Conservation (phyloP, 2,888 invertebrate genomes). For the Molorchus minor region DNA sequence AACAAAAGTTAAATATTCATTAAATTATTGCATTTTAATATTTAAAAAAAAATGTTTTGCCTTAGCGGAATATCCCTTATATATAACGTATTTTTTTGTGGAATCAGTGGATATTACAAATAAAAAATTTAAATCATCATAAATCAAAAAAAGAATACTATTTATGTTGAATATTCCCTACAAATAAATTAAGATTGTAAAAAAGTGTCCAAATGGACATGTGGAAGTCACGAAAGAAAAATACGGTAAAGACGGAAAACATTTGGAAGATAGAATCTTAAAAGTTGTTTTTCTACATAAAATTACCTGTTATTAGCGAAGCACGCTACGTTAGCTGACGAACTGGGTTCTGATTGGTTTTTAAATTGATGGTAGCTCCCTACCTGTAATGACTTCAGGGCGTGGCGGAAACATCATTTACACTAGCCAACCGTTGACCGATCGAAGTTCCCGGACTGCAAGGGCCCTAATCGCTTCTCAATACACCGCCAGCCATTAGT, state of each 20-base stretch:
- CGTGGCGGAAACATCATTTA: slow-evolving; percentile 63
- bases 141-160: too few species aligned
- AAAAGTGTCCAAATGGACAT: too few species aligned
- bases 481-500: slow-evolving; percentile 59
- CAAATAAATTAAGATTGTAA: too few species aligned
- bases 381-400: slow-evolving; percentile 62
- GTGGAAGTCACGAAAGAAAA: slow-evolving; percentile 19
- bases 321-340: slow-evolving; percentile 58
- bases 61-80: too few species aligned
- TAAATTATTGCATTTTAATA: too few species aligned
- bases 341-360: slow-evolving; percentile 62
- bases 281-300: slow-evolving; percentile 55
- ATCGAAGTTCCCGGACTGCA: slow-evolving; percentile 50
- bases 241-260: slow-evolving; percentile 33
- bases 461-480: slow-evolving; percentile 59
- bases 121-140: too few species aligned
- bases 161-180: too few species aligned
- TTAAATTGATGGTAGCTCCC: slow-evolving; percentile 63
- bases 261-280: slow-evolving; percentile 51
- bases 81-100: too few species aligned
- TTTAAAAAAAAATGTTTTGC: too few species aligned
- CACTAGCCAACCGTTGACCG: slow-evolving; percentile 62
- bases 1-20: too few species aligned
- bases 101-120: too few species aligned
- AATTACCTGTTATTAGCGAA: slow-evolving; percentile 57